A percentile compares a stretch with the other conserved stretches of the same genome.
phyloP scores from a whole-genome alignment of 1,140 invertebrate species.

The Apis florea region DNA sequence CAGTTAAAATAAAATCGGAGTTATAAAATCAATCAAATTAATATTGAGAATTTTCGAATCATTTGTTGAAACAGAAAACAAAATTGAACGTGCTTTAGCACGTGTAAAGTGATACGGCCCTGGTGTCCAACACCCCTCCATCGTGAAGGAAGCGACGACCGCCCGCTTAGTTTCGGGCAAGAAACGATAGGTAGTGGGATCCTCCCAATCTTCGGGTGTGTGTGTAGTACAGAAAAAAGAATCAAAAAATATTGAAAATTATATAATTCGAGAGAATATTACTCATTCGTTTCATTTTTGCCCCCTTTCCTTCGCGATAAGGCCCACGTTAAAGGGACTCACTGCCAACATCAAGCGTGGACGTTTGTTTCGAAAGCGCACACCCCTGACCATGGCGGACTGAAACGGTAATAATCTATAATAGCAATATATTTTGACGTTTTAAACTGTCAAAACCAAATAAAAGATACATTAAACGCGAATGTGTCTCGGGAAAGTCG shows the following conservation, averaged over 20 bases:
- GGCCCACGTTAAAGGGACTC: slow-evolving; percentile 60
- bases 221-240: slow-evolving; percentile 17
- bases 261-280: slow-evolving; percentile 50
- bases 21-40: not conserved
- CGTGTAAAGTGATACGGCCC: slow-evolving; percentile 58
- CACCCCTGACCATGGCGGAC: slow-evolving; percentile 61
- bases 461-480: slow-evolving; percentile 14
- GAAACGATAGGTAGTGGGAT: slow-evolving; percentile 69
- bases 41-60: not conserved
- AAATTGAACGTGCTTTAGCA: not conserved
- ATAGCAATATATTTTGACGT: slow-evolving; percentile 29
- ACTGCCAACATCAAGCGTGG: slow-evolving; percentile 46
- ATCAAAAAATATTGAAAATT: slow-evolving; percentile 50
- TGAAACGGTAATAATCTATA: slow-evolving; percentile 33
- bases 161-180: slow-evolving; percentile 72
- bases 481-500: slow-evolving; percentile 3
- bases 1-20: not conserved
- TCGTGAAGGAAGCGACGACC: slow-evolving; percentile 69
- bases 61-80: not conserved
- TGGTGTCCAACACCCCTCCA: slow-evolving; percentile 69
- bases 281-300: not conserved
- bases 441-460: slow-evolving; percentile 16
- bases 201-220: slow-evolving; percentile 55
- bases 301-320: slow-evolving; percentile 23
- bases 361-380: slow-evolving; percentile 24